These are phyloP conservation scores for Auanema sp. DNA, from an alignment of 2,888 invertebrate species.

Conservation along the genomic window DNA sequence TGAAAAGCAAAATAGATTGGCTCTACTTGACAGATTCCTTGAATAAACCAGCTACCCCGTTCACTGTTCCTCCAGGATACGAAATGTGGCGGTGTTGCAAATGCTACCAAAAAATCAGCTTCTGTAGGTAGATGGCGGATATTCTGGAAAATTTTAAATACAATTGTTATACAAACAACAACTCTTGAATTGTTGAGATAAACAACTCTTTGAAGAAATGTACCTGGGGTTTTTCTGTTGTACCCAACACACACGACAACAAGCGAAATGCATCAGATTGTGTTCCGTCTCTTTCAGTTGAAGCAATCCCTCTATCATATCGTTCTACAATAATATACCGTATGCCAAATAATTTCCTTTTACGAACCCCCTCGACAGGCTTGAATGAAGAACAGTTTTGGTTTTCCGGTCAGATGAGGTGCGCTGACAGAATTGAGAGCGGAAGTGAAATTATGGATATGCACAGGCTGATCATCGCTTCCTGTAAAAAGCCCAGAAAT, in stretches of 20 bases:
- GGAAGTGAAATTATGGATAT: constrained; percentile 36
- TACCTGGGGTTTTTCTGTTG: neutral
- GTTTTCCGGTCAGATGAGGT: constrained; percentile 58
- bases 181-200: constrained; percentile 8
- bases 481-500: constrained; percentile 22
- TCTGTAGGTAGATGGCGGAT: constrained; percentile 43
- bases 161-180: neutral
- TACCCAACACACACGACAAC: constrained; percentile 10
- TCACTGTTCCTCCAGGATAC: constrained; percentile 63
- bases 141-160: neutral
- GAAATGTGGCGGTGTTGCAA: constrained; percentile 59
- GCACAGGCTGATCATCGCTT: constrained; percentile 42
- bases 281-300: constrained; percentile 4
- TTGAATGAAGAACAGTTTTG: constrained; percentile 63
- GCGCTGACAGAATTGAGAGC: constrained; percentile 51
- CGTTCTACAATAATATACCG: constrained; percentile 5
- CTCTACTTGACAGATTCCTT: constrained; percentile 61
- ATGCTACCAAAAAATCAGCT: constrained; percentile 62
- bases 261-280: neutral
- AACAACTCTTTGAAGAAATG: constrained; percentile 9
- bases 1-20: neutral
- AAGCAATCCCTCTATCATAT: constrained; percentile 10
- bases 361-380: constrained; percentile 63
- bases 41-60: constrained; percentile 63
- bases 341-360: neutral